A percentile compares a stretch with the other conserved stretches of the same genome.
Conservation (phyloP, 2,113 vertebrate genomes). For the Hylia prasina region DNA sequence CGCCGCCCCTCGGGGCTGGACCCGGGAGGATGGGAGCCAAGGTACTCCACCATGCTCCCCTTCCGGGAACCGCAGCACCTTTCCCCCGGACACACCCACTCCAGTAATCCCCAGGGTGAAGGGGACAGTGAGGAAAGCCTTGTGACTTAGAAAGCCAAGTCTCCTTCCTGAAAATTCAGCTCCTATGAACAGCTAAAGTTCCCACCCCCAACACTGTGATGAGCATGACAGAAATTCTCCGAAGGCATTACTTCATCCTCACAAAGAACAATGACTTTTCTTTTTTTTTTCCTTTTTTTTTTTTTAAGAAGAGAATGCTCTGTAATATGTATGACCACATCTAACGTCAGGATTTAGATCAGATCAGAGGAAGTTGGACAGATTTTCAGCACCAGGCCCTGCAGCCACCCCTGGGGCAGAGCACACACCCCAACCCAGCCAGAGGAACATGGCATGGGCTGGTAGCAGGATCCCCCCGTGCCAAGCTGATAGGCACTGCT, state of each 20-base stretch:
- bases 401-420: not conserved
- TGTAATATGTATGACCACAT: not conserved
- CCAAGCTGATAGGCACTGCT: not conserved
- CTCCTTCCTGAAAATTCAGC: not conserved
- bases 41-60: not conserved
- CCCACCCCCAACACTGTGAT: not conserved
- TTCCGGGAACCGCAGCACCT: not conserved
- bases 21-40: accelerated
- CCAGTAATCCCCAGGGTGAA: not conserved
- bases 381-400: not conserved
- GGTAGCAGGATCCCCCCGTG: accelerated
- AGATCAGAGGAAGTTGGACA: not conserved
- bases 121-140: not conserved
- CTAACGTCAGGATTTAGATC: not conserved
- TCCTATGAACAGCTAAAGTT: not conserved
- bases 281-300: not conserved
- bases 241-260: constrained; percentile 5
- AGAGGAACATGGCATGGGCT: not conserved
- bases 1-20: accelerated
- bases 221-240: not conserved
- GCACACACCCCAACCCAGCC: not conserved
- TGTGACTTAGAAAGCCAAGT: not conserved
- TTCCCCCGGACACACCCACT: not conserved
- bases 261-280: not conserved
- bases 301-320: not conserved